Conservation (phyloP, 2,888 invertebrate genomes). For the Lycophotia porphyrea region DNA sequence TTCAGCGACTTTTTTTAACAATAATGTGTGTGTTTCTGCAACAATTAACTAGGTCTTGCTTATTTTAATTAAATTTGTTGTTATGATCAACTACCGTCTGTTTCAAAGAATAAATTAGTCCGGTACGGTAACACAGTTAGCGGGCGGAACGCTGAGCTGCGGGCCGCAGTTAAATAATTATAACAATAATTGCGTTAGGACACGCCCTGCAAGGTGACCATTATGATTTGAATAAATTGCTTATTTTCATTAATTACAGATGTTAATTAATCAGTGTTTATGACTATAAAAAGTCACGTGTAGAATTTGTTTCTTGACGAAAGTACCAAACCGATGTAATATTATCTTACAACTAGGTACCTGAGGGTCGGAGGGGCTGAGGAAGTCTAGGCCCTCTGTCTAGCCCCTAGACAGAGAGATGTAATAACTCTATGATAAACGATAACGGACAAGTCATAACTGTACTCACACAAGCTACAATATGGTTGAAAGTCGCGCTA, state of each 20-base stretch:
- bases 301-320: neutral
- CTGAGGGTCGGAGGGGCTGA: too few species aligned
- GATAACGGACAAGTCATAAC: too few species aligned
- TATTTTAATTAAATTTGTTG: conserved; percentile 1
- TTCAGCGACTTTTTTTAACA: too few species aligned
- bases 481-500: too few species aligned
- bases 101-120: conserved; percentile 32
- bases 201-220: conserved; percentile 59
- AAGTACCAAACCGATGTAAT: too few species aligned
- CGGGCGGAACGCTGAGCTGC: conserved; percentile 53
- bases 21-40: too few species aligned
- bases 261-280: conserved; percentile 46
- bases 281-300: conserved; percentile 26
- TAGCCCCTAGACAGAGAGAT: too few species aligned
- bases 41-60: neutral
- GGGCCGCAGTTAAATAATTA: conserved; percentile 60
- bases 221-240: conserved; percentile 61
- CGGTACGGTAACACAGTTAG: conserved; percentile 22
- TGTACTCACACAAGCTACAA: too few species aligned
- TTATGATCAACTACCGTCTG: neutral
- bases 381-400: too few species aligned
- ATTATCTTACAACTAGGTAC: too few species aligned
- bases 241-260: conserved; percentile 51
- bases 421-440: too few species aligned
- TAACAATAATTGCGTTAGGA: conserved; percentile 58